Base-by-base conservation (phyloP, 2,113 vertebrate species). In the Cromileptes altivelis region DNA sequence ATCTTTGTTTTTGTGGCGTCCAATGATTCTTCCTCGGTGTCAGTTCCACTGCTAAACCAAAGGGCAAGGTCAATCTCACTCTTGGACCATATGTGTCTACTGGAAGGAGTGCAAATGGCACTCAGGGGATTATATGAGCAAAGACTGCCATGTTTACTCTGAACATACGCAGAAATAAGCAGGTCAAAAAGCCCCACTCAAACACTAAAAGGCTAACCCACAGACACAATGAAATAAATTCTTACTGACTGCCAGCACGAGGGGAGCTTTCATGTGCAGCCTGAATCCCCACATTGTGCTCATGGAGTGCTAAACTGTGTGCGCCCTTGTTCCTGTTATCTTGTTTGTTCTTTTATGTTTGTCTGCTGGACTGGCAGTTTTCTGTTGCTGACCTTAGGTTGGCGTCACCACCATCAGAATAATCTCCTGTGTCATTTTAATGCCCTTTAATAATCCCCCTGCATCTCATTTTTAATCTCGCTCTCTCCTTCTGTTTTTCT, bases 361-460 rank as follows among this genome's bases (percentile, higher is more conserved):
- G 55, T 80, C 68, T 60, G 71, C 56, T 70, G 62, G 75, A 63
- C 60, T 82, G 73, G 45, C 71, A 78, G 62, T 83, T 87, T 82
- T 88, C 77, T 62, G 77, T 74, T 70, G 30, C 63, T 89, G 92
- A 91, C 88, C 81, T 91, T 78, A 81, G 70, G 78, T 64, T 78
- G 78, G 85, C 74, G 42, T 83, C 86, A 76, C 65, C 80, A 84
- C 83, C 84, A 85, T 86, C 84, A 79, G 49, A 88, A 86, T 94
- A 94, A 95, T 95, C 93, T 93, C 90, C 85, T 93, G 87, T 92
- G 92, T 91, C 91, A 94, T 94, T 95, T 94, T 95, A 95, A 96
- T 95, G 89, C 92, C 86, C 88, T 88, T 85, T 82, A 68, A 94
- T 96, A 94, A 95, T 94, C 93, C 90, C 11, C 70, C 82, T 17